These are phyloP conservation scores for Polylopha cassiicola DNA, from an alignment of 2,888 invertebrate genomes.

Conservation along the genomic window DNA sequence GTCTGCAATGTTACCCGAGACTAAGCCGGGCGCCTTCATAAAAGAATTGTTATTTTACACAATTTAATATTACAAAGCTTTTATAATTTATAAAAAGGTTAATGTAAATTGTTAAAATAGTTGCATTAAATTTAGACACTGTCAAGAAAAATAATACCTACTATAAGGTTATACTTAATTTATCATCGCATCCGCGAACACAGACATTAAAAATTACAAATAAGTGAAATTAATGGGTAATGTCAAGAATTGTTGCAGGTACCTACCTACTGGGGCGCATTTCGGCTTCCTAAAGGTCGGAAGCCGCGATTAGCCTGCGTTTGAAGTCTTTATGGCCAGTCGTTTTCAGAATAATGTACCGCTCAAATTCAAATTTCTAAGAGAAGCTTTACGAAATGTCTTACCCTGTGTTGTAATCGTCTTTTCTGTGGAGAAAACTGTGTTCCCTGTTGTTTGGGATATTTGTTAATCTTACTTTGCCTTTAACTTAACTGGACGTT, in stretches of 20 bases:
- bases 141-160: too few relatives aligned
- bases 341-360: conserved; percentile 68
- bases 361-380: conserved; percentile 69
- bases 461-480: too few relatives aligned
- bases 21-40: background rate
- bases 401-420: conserved; percentile 39
- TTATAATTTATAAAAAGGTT: too few relatives aligned
- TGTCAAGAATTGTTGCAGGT: conserved; percentile 39
- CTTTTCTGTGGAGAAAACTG: background rate
- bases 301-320: conserved; percentile 72
- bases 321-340: conserved; percentile 72
- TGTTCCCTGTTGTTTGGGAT: background rate
- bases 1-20: conserved; percentile 10
- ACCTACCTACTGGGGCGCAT: conserved; percentile 57
- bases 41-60: too few relatives aligned
- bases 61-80: too few relatives aligned
- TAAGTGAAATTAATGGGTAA: conserved; percentile 29
- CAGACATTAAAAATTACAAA: conserved; percentile 1
- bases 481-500: too few relatives aligned
- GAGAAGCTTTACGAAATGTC: conserved; percentile 52
- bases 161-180: too few relatives aligned
- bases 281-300: conserved; percentile 65
- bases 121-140: too few relatives aligned
- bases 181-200: too few relatives aligned
- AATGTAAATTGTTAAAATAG: too few relatives aligned